Evolutionary conservation across 2,888 invertebrate genomes (phyloP), one percentile per base, ranked within the genome.

Genomic region (Parnassius smintheus): DNA sequence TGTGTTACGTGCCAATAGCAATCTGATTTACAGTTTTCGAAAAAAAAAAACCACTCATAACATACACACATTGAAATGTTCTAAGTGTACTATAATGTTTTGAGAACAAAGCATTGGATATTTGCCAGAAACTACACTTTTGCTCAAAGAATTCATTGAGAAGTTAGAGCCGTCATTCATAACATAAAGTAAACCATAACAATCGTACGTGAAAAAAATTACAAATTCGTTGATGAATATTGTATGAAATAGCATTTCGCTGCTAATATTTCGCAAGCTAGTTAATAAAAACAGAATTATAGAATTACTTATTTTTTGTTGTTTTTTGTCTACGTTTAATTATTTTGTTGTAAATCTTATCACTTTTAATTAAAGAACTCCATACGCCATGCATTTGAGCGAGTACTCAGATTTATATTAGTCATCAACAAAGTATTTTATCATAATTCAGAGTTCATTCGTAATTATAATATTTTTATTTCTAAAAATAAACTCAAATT

Each of bases 41-140:
- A 78, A 75, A 68, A 78, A 77, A 76, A 78, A 75, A 68, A 78
- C 76, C 78, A 71, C 70, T 71, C 71, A 73, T 65, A 72, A 71
- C 75, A 70, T 74, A 73, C 66, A 66, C 66, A 66, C 57, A 65
- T 64, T 61, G 54, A 66, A 67, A 66, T 35, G 4, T 35, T 35
- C 35, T 7, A 66, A 61, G 56, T 52, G 51, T 49, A 55, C 56
- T 66, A 63, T 59, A 63, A 74, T 79, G 79, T 79, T 79, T 76
- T 65, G 72, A 74, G 75, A 85, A 86, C 78, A 82, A 81, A 82
- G 81, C 77, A 77, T 85, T 87, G 87, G 85, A 76, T 11, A 35
- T 41, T 56, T 48, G 82, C 88, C 87, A 86, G 72, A 65, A 64
- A 53, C 51, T 66, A 62, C 52, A 50, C 62, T 64, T 62, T 44